Base-by-base conservation (phyloP, 2,888 invertebrate genomes). In the Sesia bembeciformis region DNA sequence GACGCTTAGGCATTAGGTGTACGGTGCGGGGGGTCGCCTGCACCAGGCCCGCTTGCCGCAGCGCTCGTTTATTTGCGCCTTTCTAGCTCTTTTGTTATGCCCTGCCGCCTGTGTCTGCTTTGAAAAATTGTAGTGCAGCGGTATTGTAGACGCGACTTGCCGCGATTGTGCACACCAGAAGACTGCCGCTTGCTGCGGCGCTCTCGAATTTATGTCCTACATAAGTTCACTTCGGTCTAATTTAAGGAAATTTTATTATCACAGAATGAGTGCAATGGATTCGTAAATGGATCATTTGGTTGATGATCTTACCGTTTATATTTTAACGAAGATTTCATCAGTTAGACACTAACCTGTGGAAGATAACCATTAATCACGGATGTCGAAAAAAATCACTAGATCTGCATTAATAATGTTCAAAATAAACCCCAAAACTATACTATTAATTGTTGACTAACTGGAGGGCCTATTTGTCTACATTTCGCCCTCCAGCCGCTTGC, bases 101-200 rank as follows among this genome's bases (percentile, higher is more conserved):
- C 75, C 77, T 79, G 84, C 83, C 80, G 85, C 80, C 72, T 80
- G 78, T 84, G 81, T 84, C 84, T 83, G 85, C 81, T 82, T 82
- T 84, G 84, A 84, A 86, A 88, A 87, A 86, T 85, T 86, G 86
- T 86, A 82, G 84, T 85, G 81, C 80, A 78, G 79, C 80, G 71
- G 78, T 72, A 81, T 82, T 83, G 86, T 84, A 77, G 76, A 79
- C 72, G 67, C 76, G 75, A 75, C 75, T 73, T 75, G 74, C 75
- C 66, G 76, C 78, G 77, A 81, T 84, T 84, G 82, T 82, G 77
- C 77, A 68, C 68, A 64, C 71, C 70, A 23, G 23, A 23, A 23
- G 68, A 64, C 61, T 64, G 68, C 55, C 53, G 53, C 54, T 51
- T 56, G 56, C 46, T 53, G 61, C 58, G 60, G 63, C 67, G 61